A percentile compares a stretch with the other conserved stretches of the same genome.
phyloP scores from a whole-genome alignment of 2,888 invertebrate genomes.

The Drosophila macrospina region DNA sequence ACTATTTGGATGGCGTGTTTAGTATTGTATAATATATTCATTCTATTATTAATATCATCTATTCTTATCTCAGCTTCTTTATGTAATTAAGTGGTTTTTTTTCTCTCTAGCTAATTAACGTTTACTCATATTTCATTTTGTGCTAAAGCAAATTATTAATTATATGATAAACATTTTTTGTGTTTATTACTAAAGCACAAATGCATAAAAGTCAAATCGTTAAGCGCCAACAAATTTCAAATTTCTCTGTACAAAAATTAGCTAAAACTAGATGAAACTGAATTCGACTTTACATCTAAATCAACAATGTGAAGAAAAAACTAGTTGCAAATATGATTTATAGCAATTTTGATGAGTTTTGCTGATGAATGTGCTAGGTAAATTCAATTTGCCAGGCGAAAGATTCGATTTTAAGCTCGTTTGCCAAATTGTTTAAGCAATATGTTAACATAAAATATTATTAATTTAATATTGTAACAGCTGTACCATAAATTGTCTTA shows the following conservation, averaged over 20 bases:
- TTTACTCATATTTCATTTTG: slow-evolving; percentile 3
- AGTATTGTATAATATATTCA: slow-evolving; percentile 30
- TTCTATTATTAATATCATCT: slow-evolving; percentile 12
- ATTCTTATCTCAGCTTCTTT: slow-evolving; percentile 23
- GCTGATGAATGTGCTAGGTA: slow-evolving; percentile 1
- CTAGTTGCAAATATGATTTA: slow-evolving; percentile 1
- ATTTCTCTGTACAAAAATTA: neutral
- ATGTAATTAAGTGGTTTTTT: slow-evolving; percentile 15
- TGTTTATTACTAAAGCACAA: slow-evolving; percentile 9
- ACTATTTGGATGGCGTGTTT: slow-evolving; percentile 34
- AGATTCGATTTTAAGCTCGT: neutral
- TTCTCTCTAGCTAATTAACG: slow-evolving; percentile 40
- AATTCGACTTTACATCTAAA: too few relatives aligned
- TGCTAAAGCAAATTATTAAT: slow-evolving; percentile 28
- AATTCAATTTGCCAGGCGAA: neutral
- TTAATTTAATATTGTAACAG: neutral
- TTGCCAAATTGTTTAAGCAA: slow-evolving; percentile 8
- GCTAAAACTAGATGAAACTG: neutral
- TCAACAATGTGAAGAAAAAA: neutral
- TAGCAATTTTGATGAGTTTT: neutral
- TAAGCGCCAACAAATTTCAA: slow-evolving; percentile 4
- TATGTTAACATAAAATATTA: slow-evolving; percentile 8
- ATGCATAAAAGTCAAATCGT: slow-evolving; percentile 27
- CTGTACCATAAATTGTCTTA: slow-evolving; percentile 32
- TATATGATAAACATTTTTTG: slow-evolving; percentile 2